Base-by-base conservation (phyloP, 2,797 vertebrate species). In the Apodemus agrarius region DNA sequence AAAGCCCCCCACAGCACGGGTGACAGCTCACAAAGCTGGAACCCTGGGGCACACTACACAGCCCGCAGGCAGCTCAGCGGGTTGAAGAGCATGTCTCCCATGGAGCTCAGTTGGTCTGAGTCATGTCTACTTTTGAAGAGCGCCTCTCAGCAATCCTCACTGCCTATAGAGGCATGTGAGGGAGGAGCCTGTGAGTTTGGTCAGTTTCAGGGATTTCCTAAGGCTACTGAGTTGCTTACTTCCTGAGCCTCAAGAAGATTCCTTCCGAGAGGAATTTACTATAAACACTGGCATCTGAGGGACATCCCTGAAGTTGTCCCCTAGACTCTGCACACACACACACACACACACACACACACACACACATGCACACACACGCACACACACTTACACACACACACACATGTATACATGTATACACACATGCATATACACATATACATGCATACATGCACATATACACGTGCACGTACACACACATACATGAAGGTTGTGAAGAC, bases 381-480 rank as follows among this genome's bases (percentile, higher is more conserved):
- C 12, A 24, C 52, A 24, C 9, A n/a, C 2, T 8, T 9, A 37
- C 11, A 24, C 21, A 24, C 13, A 1, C 22, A 0, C 31, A 21
- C 17, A 1, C 78, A n/a, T 17, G 8, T 7, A 52, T 21, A 31
- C 8, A 19, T n/a, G n/a, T n/a, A n/a, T n/a, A n/a, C n/a, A n/a
- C n/a, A n/a, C n/a, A n/a, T n/a, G n/a, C 29, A 49, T 8, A 31
- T 43, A 34, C 12, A 37, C 11, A 80, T 21, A 59, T 22, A n/a
- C n/a, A n/a, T n/a, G n/a, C n/a, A n/a, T n/a, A n/a, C n/a, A n/a
- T n/a, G n/a, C n/a, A n/a, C n/a, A n/a, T n/a, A n/a, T n/a, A n/a
- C n/a, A n/a, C n/a, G 54, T 57, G 54, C 59, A 49, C 29, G 31
- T 4, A 43, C 17, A 5, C 22, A 13, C 52, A 54, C 34, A 43